A percentile compares a stretch with the other conserved stretches of the same genome.
phyloP scores from a whole-genome alignment of 2,888 invertebrate genomes.

The Osmoderma eremita region DNA sequence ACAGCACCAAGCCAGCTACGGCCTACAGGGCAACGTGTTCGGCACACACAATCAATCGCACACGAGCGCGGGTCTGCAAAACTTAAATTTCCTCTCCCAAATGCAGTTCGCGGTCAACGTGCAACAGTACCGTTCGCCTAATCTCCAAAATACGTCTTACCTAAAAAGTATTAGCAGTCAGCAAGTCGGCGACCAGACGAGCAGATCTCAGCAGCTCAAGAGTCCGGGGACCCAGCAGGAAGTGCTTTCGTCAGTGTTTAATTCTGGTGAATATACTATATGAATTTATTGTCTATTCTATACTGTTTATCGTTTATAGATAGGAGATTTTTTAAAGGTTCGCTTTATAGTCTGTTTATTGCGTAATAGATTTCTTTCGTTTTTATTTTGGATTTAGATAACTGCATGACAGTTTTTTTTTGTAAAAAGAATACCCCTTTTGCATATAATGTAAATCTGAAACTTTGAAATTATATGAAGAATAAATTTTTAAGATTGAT shows the following conservation, averaged over 20 bases:
- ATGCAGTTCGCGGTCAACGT: slow-evolving; percentile 73
- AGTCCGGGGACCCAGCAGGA: slow-evolving; percentile 66
- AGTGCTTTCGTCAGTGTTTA: slow-evolving; percentile 68
- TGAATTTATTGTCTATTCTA: slow-evolving; percentile 13
- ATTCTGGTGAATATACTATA: slow-evolving; percentile 63
- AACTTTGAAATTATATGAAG: background rate
- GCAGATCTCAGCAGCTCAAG: slow-evolving; percentile 68
- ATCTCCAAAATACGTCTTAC: slow-evolving; percentile 65
- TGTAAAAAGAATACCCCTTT: background rate
- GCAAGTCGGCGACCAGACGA: slow-evolving; percentile 56
- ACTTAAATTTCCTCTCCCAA: slow-evolving; percentile 68
- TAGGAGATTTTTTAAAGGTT: background rate
- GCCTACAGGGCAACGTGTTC: slow-evolving; percentile 66
- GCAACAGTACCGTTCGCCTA: slow-evolving; percentile 72
- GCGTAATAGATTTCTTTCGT: too few species aligned
- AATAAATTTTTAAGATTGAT: slow-evolving; percentile 5
- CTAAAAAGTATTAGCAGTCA: slow-evolving; percentile 60
- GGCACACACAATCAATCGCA: slow-evolving; percentile 63
- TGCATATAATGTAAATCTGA: background rate
- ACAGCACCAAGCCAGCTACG: slow-evolving; percentile 63
- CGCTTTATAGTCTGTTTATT: background rate
- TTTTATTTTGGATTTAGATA: too few species aligned
- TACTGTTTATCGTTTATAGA: background rate
- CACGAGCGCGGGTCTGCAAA: slow-evolving; percentile 66
- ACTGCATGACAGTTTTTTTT: too few species aligned